These are phyloP conservation scores for Ivindomyrus marchei DNA, from an alignment of 2,113 vertebrate species.

Conservation along the genomic window DNA sequence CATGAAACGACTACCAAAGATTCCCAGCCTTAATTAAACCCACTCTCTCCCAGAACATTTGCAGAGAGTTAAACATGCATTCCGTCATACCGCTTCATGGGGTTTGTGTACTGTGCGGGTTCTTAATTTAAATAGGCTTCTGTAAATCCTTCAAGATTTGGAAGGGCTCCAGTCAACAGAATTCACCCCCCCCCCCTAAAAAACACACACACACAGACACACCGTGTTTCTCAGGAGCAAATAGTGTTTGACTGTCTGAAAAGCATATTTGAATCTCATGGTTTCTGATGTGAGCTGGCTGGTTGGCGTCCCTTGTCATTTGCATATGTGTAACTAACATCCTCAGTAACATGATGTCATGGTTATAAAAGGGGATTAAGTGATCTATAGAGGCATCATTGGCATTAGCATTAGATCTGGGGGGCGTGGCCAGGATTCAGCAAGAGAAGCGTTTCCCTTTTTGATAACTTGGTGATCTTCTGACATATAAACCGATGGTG, in stretches of 20 bases:
- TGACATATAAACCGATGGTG: neutral
- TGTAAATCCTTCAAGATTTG: neutral
- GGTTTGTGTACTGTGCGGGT: neutral
- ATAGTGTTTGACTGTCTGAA: neutral
- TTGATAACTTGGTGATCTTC: neutral
- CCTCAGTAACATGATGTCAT: neutral
- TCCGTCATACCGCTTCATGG: neutral
- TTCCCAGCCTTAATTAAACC: neutral
- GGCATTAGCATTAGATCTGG: neutral
- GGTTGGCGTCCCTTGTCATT: neutral
- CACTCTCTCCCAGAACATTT: neutral
- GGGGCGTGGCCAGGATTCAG: neutral
- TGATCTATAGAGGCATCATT: neutral
- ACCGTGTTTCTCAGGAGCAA: neutral
- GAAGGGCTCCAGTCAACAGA: neutral
- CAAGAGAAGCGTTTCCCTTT: neutral
- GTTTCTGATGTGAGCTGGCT: neutral
- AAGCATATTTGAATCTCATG: neutral
- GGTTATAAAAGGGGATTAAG: neutral
- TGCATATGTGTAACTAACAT: neutral
- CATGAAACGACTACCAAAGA: neutral
- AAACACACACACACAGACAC: neutral
- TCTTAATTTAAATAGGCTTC: neutral
- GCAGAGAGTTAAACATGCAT: neutral
- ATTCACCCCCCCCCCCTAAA: neutral